A percentile compares a stretch with the other conserved stretches of the same genome.
These are phyloP conservation scores for pig (Sus scrofa) DNA, from an alignment of 2,113 vertebrate species.

Conservation along the genomic window T2T-Sscrofa CM000817.6:6020501-6021000, in stretches of 20 bases:
- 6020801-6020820: too few species aligned
- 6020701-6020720: not conserved
- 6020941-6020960: not conserved
- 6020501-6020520: not conserved
- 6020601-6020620: not conserved
- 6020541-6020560: not conserved
- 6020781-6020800: accelerated
- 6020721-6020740: not conserved
- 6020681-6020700: not conserved
- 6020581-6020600: too few species aligned
- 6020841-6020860: accelerated
- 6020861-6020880: not conserved
- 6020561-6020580: not conserved
- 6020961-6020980: not conserved
- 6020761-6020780: not conserved
- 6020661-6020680: not conserved
- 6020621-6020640: not conserved
- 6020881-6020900: not conserved
- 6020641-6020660: not conserved
- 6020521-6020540: not conserved
- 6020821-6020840: accelerated
- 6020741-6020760: not conserved
- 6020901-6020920: not conserved
- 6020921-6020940: not conserved
- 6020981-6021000: not conserved